Conservation (phyloP, 1,140 invertebrate genomes). For the Trissolcus basalis region DNA sequence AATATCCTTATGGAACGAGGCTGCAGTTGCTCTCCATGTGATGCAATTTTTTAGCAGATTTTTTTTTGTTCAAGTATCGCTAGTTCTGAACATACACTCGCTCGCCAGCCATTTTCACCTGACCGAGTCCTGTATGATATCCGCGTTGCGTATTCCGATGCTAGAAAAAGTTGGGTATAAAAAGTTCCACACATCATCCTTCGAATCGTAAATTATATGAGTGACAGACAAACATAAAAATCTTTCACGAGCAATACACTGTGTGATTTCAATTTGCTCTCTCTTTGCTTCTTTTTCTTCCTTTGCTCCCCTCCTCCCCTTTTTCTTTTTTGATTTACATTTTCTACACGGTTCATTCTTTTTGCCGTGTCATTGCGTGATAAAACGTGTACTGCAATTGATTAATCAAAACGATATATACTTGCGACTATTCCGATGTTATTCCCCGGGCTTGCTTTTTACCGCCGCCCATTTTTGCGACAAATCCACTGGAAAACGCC, state of each 20-base stretch:
- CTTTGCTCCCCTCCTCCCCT: not conserved
- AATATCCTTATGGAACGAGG: too few relatives aligned
- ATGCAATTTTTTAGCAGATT: too few relatives aligned
- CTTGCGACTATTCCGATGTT: slow-evolving; percentile 9
- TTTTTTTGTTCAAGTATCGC: too few relatives aligned
- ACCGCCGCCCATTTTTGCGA: slow-evolving; percentile 1
- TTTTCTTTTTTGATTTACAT: slow-evolving; percentile 23
- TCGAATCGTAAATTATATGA: slow-evolving; percentile 56
- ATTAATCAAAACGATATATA: slow-evolving; percentile 34
- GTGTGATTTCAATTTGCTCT: slow-evolving; percentile 44
- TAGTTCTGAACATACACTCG: too few relatives aligned
- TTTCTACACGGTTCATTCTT: slow-evolving; percentile 29
- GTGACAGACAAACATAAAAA: slow-evolving; percentile 48
- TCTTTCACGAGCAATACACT: slow-evolving; percentile 38
- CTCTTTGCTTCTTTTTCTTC: not conserved
- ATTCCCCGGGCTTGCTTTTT: slow-evolving; percentile 17
- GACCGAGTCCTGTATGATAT: slow-evolving; percentile 14
- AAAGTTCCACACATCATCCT: slow-evolving; percentile 51
- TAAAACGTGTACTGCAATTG: slow-evolving; percentile 42
- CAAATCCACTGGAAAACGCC: not conserved
- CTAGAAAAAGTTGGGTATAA: slow-evolving; percentile 24
- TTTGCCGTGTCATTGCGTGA: slow-evolving; percentile 22
- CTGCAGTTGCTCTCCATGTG: too few relatives aligned
- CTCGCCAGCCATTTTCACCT: not conserved
- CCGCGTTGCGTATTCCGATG: not conserved